Evolutionary conservation across 2,113 vertebrate species (phyloP).

Genomic region (Etheostoma cragini): DNA sequence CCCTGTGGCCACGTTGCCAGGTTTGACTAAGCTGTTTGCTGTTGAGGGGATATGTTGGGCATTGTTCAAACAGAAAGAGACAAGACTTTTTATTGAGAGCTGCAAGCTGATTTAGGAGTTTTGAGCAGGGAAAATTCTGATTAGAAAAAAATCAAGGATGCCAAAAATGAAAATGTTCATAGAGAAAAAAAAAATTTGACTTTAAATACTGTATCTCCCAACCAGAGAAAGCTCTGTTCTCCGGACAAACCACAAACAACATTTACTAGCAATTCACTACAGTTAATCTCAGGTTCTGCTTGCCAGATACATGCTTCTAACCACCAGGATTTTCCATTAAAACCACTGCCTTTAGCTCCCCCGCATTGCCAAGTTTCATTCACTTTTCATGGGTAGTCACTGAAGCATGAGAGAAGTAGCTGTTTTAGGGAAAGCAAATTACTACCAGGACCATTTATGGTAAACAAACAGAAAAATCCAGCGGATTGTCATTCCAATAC

Average conservation of each 20-base stretch:
- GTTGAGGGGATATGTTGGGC: not conserved
- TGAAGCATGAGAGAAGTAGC: not conserved
- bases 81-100: not conserved
- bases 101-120: not conserved
- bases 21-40: constrained; percentile 45
- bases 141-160: not conserved
- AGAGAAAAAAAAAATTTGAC: not conserved
- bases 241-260: constrained; percentile 30
- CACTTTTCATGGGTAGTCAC: constrained; percentile 1
- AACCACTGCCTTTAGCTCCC: not conserved
- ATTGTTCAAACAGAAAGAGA: constrained; percentile 26
- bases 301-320: constrained; percentile 42
- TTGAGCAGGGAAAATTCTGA: not conserved
- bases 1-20: constrained; percentile 25
- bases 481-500: not conserved
- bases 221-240: not conserved
- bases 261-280: constrained; percentile 23
- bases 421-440: constrained; percentile 12
- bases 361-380: not conserved
- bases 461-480: constrained; percentile 14
- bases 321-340: constrained; percentile 28
- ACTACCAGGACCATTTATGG: not conserved
- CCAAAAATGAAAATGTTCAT: not conserved
- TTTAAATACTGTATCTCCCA: not conserved
- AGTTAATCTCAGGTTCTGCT: constrained; percentile 23